Conservation (phyloP, 1,140 invertebrate species). For the Elysia chlorotica region DNA sequence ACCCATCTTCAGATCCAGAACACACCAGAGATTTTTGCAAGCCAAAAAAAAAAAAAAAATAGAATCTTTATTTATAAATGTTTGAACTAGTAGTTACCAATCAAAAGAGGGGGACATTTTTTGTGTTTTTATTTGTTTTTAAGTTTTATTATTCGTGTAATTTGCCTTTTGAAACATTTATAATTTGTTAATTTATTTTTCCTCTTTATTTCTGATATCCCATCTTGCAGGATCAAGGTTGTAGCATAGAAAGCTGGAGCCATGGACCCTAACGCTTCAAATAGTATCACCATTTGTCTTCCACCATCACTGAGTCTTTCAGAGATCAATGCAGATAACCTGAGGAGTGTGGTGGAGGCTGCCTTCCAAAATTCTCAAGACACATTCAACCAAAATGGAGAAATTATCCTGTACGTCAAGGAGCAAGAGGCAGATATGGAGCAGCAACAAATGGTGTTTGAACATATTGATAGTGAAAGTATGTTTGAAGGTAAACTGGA, state of each 20-base stretch:
- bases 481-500: conserved; percentile 6
- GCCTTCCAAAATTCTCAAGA: conserved; percentile 13
- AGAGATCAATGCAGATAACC: conserved; percentile 19
- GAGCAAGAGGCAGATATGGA: conserved; percentile 13
- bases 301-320: conserved; percentile 13
- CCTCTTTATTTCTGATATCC: neutral
- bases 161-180: neutral
- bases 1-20: no score
- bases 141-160: no score
- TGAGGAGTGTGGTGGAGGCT: conserved; percentile 19
- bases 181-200: neutral
- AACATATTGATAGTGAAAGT: neutral
- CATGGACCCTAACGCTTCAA: neutral
- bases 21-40: no score
- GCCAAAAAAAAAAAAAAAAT: no score
- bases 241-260: neutral
- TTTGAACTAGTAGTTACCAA: no score
- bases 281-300: conserved; percentile 16
- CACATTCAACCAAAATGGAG: conserved; percentile 9
- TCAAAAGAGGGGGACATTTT: no score
- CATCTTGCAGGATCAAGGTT: neutral
- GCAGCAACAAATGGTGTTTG: conserved; percentile 3
- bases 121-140: neutral
- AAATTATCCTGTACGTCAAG: conserved; percentile 18
- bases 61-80: no score